Base-by-base conservation (phyloP, 2,888 invertebrate species). In the Electrophaes corylata region DNA sequence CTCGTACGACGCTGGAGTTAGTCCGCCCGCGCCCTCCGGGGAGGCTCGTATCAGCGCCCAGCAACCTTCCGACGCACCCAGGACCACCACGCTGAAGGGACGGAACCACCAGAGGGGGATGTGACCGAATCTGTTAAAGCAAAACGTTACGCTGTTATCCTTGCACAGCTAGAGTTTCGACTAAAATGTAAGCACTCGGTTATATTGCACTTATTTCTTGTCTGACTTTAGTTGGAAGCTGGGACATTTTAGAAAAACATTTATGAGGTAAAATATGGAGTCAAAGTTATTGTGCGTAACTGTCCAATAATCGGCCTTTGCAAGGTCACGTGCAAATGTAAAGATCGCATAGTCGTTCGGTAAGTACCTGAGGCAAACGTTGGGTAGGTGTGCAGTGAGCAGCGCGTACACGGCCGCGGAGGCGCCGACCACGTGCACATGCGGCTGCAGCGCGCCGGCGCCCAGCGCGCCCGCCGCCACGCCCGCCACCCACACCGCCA, bases 381-480 rank as follows among this genome's bases (percentile, higher is more conserved):
- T 96, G 47, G 98, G 95, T 54, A 98, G 90, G 82, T 98, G 97
- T 62, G 98, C 96, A 48, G 96, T 95, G 61, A 98, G 93, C 66
- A 98, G 88, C 19, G 97, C 96, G 83, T 98, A 98, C 53, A 98
- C 97, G 5, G 98, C 98, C 0, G 97, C 98, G 0, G 97, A 97
- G 33, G 98, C 96, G 16, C 98, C 98, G 45, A 97, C 95, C 69
- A 98, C 93, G 72, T 94, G 94, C 59, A 96, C 94, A 60, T 91
- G 90, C 20, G 96, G 96, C 81, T 96, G 95, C 74, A 96, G 92
- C 54, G 95, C 94, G 20, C 95, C 94, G 0, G 96, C 95, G 41
- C 95, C 96, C 60, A 97, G 86, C 29, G 96, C 94, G 65, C 96
- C 96, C 47, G 94, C 95, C 41, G 95, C 87, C 64, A 96, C 96